These are phyloP conservation scores for Drosophila rellima DNA, from an alignment of 2,888 invertebrate species.

Conservation along the genomic window DNA sequence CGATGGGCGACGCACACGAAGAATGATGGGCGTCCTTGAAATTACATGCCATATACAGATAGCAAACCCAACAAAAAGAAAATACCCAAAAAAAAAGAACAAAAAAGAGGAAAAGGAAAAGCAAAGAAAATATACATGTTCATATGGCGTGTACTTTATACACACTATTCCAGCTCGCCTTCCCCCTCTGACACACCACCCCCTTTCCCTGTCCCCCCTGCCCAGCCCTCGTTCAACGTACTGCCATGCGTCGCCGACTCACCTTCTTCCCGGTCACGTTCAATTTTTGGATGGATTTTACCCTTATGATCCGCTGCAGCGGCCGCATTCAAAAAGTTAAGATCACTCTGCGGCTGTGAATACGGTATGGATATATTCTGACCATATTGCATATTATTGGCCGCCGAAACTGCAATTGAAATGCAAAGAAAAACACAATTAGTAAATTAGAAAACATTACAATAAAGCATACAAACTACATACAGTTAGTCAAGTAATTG, in stretches of 20 bases:
- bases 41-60: constrained; percentile 63
- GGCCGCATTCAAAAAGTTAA: constrained; percentile 85
- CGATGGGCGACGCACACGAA: constrained; percentile 57
- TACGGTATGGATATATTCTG: constrained; percentile 86
- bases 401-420: constrained; percentile 82
- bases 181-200: background rate
- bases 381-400: constrained; percentile 86
- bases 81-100: constrained; percentile 8
- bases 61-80: constrained; percentile 22
- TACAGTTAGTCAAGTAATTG: background rate
- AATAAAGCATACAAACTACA: background rate
- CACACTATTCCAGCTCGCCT: constrained; percentile 5
- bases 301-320: constrained; percentile 86
- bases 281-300: constrained; percentile 86
- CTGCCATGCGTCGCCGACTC: constrained; percentile 65
- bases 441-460: constrained; percentile 23
- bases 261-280: constrained; percentile 86
- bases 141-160: constrained; percentile 22
- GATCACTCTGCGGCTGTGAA: constrained; percentile 85
- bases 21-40: constrained; percentile 78
- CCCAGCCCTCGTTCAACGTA: constrained; percentile 11
- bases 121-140: constrained; percentile 25
- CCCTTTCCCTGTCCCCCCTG: background rate
- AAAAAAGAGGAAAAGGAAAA: constrained; percentile 13
- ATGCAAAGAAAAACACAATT: constrained; percentile 15